Percentiles rank a stretch among this genome's conserved stretches.
These are phyloP conservation scores for Machimus atricapillus DNA, from an alignment of 2,888 invertebrate genomes.

Conservation along the genomic window DNA sequence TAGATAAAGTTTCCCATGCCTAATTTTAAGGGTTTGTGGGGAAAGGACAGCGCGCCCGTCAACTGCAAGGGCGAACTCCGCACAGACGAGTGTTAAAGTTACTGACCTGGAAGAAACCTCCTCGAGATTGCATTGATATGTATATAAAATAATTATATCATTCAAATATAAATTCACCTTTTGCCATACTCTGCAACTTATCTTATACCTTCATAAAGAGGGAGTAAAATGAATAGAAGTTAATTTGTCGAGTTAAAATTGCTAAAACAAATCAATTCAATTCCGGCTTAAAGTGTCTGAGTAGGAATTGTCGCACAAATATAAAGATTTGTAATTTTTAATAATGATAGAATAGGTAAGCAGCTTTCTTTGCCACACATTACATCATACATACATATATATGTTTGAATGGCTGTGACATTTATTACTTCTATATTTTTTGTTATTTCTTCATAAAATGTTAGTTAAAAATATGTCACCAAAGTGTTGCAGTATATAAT, in stretches of 20 bases:
- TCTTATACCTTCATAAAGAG: background rate
- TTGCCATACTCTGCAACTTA: background rate
- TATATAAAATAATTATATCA: background rate
- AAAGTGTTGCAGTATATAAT: too few relatives aligned
- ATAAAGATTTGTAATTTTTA: too few relatives aligned
- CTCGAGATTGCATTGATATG: background rate
- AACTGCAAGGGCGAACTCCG: background rate
- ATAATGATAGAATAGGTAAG: too few relatives aligned
- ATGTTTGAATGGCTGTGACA: too few relatives aligned
- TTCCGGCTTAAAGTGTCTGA: too few relatives aligned
- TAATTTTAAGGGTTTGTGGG: background rate
- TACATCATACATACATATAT: too few relatives aligned
- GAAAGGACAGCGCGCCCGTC: background rate
- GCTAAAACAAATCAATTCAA: too few relatives aligned
- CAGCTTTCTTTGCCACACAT: too few relatives aligned
- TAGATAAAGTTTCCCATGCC: conserved; percentile 22
- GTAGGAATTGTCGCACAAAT: too few relatives aligned
- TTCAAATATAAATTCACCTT: background rate
- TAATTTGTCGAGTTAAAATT: background rate
- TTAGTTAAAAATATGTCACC: too few relatives aligned
- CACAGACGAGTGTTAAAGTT: background rate
- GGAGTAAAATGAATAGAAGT: background rate
- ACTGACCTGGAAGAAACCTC: conserved; percentile 1
- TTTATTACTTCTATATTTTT: too few relatives aligned
- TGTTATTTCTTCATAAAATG: too few relatives aligned